A percentile compares a stretch with the other conserved stretches of the same genome.
These are phyloP conservation scores for Chlorospingus semifuscus DNA, from an alignment of 2,797 vertebrate species.

Conservation along the genomic window DNA sequence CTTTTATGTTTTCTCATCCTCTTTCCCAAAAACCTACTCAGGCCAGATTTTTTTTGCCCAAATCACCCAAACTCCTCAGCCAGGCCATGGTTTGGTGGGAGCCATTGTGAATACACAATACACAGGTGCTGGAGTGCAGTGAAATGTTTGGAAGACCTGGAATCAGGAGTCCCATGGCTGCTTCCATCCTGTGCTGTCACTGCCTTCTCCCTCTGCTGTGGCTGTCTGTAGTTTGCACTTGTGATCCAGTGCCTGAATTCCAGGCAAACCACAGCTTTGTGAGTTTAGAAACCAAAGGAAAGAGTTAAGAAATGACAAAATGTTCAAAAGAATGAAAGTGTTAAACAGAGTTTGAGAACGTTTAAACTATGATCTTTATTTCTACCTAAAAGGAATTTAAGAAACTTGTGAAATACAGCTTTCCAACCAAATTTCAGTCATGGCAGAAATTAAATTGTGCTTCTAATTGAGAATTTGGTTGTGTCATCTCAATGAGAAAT, in stretches of 20 bases:
- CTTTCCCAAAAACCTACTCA: neutral
- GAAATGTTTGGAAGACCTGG: neutral
- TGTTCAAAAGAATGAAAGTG: neutral
- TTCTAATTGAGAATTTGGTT: neutral
- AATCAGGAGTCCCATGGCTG: neutral
- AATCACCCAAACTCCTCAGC: neutral
- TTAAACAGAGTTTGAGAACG: neutral
- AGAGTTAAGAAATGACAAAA: neutral
- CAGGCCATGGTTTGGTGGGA: neutral
- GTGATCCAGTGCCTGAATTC: neutral
- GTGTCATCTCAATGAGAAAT: neutral
- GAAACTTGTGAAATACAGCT: neutral
- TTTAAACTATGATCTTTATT: neutral
- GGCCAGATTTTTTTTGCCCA: neutral
- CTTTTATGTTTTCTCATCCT: neutral
- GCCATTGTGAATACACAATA: neutral
- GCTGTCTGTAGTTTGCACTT: neutral
- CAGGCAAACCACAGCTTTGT: neutral
- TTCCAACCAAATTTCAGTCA: neutral
- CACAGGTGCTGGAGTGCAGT: accelerated
- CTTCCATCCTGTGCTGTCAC: neutral
- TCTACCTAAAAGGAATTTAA: neutral
- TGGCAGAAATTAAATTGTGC: neutral
- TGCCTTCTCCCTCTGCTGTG: neutral
- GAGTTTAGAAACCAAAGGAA: neutral